Evolutionary conservation across 2,888 invertebrate genomes (phyloP).

Genomic region (Agonopterix arenella): DNA sequence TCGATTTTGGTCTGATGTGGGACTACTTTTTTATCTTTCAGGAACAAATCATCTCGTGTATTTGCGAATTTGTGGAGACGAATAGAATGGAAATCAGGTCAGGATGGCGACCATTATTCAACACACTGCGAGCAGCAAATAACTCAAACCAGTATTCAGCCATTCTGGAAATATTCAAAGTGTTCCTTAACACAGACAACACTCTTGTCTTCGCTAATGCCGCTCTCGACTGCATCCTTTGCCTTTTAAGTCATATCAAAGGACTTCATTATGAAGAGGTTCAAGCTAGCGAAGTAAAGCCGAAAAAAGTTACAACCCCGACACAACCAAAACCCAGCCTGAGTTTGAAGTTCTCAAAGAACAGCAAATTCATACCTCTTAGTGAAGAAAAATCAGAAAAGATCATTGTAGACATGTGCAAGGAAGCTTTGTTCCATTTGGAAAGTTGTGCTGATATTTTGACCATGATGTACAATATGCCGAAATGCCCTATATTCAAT

Average conservation of each 20-base stretch:
- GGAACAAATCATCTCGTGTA: constrained; percentile 94
- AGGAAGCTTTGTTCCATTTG: constrained; percentile 90
- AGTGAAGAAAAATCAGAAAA: constrained; percentile 68
- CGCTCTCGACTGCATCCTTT: constrained; percentile 94
- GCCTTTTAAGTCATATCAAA: constrained; percentile 86
- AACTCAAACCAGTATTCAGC: constrained; percentile 84
- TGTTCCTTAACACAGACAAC: constrained; percentile 95
- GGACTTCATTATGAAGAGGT: constrained; percentile 80
- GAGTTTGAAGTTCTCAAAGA: constrained; percentile 62
- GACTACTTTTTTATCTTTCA: constrained; percentile 47
- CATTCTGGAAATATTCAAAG: constrained; percentile 93
- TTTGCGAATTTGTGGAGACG: constrained; percentile 97
- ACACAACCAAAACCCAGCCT: constrained; percentile 55
- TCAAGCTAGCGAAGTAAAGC: constrained; percentile 60
- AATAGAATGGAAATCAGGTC: constrained; percentile 95
- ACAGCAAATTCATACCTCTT: constrained; percentile 65
- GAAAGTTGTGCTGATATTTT: constrained; percentile 92
- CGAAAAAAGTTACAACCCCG: constrained; percentile 45
- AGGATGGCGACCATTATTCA: constrained; percentile 97
- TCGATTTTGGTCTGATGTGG: too few relatives aligned
- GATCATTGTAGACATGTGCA: constrained; percentile 78
- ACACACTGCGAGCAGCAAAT: constrained; percentile 91
- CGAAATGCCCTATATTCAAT: constrained; percentile 94
- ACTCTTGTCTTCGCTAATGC: constrained; percentile 96
- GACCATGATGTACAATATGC: constrained; percentile 96